A percentile compares a stretch with the other conserved stretches of the same genome.
Evolutionary conservation across 2,113 vertebrate species (phyloP).

Genomic region (Lucifuga dentata): DNA sequence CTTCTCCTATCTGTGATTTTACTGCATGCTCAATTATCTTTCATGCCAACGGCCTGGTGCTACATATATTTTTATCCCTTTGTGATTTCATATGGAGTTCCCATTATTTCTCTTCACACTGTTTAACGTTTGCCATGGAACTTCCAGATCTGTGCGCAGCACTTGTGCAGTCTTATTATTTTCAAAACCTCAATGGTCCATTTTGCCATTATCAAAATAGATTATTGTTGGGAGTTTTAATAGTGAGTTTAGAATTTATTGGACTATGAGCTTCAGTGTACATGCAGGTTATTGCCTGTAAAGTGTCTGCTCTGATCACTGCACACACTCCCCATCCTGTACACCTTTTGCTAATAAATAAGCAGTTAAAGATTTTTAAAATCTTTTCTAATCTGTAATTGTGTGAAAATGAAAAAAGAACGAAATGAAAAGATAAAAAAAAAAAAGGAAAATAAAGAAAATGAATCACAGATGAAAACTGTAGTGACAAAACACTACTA

Average conservation of each 20-base stretch:
- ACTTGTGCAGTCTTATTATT: constrained; percentile 33
- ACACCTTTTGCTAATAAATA: too few relatives aligned
- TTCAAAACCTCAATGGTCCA: constrained; percentile 29
- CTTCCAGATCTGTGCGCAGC: constrained; percentile 25
- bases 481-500: too few relatives aligned
- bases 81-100: constrained; percentile 45
- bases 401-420: too few relatives aligned
- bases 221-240: constrained; percentile 24
- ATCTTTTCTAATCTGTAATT: too few relatives aligned
- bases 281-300: too few relatives aligned
- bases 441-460: too few relatives aligned
- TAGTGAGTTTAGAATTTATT: constrained; percentile 25
- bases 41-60: constrained; percentile 46
- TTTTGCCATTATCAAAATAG: constrained; percentile 50
- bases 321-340: too few relatives aligned
- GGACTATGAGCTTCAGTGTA: constrained; percentile 5
- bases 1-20: constrained; percentile 59
- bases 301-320: too few relatives aligned
- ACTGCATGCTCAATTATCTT: constrained; percentile 71
- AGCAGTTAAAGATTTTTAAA: too few relatives aligned
- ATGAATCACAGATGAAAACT: too few relatives aligned
- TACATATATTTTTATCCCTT: constrained; percentile 46
- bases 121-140: constrained; percentile 31
- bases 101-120: constrained; percentile 29
- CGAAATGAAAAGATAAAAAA: too few relatives aligned